Percentiles rank a stretch among this genome's conserved stretches.
phyloP scores from a whole-genome alignment of 2,797 vertebrate genomes.

The Pelochelys cantorii region DNA sequence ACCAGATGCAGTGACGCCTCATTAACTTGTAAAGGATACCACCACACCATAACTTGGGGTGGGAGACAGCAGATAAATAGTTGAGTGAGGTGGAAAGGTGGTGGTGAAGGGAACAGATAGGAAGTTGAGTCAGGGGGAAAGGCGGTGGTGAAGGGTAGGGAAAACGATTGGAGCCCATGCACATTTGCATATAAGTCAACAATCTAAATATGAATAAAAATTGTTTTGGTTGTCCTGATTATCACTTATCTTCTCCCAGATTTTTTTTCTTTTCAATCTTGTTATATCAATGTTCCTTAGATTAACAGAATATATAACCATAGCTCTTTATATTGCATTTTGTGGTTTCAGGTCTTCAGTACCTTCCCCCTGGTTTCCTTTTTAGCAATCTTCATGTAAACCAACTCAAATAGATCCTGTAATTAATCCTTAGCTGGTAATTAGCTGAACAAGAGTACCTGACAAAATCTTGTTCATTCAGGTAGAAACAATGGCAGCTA shows the following conservation, averaged over 20 bases:
- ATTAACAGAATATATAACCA: not conserved
- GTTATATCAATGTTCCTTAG: not conserved
- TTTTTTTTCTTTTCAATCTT: not conserved
- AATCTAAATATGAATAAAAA: not conserved
- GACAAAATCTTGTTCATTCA: not conserved
- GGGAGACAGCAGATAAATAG: not conserved
- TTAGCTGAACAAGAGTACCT: slow-evolving; percentile 12
- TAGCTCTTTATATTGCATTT: not conserved
- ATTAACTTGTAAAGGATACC: not conserved
- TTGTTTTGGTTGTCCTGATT: not conserved
- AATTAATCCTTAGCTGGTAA: slow-evolving; percentile 21
- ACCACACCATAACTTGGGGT: not conserved
- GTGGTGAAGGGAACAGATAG: not conserved
- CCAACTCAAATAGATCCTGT: not conserved
- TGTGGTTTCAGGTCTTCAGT: not conserved
- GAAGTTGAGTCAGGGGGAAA: too few relatives aligned
- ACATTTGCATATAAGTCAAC: not conserved
- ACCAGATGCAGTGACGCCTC: not conserved
- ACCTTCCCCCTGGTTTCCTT: fast-evolving
- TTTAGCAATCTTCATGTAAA: not conserved
- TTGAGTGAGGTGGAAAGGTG: not conserved
- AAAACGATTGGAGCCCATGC: not conserved
- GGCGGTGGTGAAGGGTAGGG: not conserved
- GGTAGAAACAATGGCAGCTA: slow-evolving; percentile 8
- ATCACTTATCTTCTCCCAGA: not conserved